Base-by-base conservation (phyloP, 23 tunicate species). In the Botrylloides violaceus region DNA sequence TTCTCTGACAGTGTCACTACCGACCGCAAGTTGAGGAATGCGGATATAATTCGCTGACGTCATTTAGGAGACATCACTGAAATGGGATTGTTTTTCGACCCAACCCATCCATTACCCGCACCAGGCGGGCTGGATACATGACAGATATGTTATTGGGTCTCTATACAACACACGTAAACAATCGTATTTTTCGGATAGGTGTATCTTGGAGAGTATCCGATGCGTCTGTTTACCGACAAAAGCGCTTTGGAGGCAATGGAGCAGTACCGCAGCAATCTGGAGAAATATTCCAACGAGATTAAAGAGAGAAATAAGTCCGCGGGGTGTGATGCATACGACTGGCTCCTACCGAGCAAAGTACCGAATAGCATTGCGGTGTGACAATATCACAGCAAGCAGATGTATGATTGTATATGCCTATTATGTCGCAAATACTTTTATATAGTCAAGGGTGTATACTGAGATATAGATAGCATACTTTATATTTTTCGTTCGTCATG, bases 341-440 rank as follows among this genome's bases (percentile, higher is more conserved):
- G 47, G 23, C 58, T 84, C 3, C 66, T 84, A n/a, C 91, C 91
- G 20, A 79, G 64, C 1, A 61, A 63, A 48, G 74, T 84, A 15
- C 91, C 91, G 5, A 84, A 61, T 26, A 77, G 82, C 66, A 78
- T 77, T 43, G 91, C 83, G 7, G 71, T 78, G 22, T 84, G 72
- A 76, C 36, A 60, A 1, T 24, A n/a, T n/a, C n/a, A n/a, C n/a
- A n/a, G n/a, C n/a, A n/a, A n/a, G n/a, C n/a, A n/a, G n/a, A n/a
- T n/a, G n/a, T n/a, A n/a, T n/a, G n/a, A n/a, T n/a, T n/a, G n/a
- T n/a, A n/a, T n/a, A n/a, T n/a, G n/a, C n/a, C n/a, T n/a, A n/a
- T n/a, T n/a, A n/a, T n/a, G n/a, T n/a, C n/a, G n/a, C n/a, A n/a
- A n/a, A n/a, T n/a, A n/a, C n/a, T n/a, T n/a, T n/a, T n/a, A n/a